These are phyloP conservation scores for Antrozous pallidus DNA, from an alignment of 2,797 vertebrate species.

Conservation along the genomic window DNA sequence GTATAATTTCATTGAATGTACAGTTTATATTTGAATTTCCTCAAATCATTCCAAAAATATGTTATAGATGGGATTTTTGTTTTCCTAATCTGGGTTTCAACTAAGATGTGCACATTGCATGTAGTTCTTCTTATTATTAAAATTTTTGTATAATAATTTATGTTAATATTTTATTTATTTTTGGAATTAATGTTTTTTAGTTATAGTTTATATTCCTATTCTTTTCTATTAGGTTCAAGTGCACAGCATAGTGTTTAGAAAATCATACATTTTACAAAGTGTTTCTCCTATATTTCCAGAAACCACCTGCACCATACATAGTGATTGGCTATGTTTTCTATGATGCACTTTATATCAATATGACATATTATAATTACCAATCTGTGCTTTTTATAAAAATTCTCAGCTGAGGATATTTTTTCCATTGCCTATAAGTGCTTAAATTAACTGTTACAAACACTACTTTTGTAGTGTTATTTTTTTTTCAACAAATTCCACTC, in stretches of 20 bases:
- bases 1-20: neutral
- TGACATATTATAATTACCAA: neutral
- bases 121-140: neutral
- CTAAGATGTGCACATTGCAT: neutral
- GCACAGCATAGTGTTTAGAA: neutral
- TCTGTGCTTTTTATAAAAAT: neutral
- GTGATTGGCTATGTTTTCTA: neutral
- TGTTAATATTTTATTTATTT: neutral
- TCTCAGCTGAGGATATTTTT: too few species aligned
- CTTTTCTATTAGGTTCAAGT: neutral
- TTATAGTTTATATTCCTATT: neutral
- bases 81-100: neutral
- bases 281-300: neutral
- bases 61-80: neutral
- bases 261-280: neutral
- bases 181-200: neutral
- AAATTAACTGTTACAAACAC: neutral
- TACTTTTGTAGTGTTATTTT: neutral
- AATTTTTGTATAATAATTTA: neutral
- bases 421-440: neutral
- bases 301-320: neutral
- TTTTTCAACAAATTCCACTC: neutral
- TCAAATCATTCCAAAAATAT: neutral
- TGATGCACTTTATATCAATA: neutral
- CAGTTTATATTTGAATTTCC: neutral